These are phyloP conservation scores for Temnothorax ravouxi DNA, from an alignment of 2,888 invertebrate species.

Conservation along the genomic window DNA sequence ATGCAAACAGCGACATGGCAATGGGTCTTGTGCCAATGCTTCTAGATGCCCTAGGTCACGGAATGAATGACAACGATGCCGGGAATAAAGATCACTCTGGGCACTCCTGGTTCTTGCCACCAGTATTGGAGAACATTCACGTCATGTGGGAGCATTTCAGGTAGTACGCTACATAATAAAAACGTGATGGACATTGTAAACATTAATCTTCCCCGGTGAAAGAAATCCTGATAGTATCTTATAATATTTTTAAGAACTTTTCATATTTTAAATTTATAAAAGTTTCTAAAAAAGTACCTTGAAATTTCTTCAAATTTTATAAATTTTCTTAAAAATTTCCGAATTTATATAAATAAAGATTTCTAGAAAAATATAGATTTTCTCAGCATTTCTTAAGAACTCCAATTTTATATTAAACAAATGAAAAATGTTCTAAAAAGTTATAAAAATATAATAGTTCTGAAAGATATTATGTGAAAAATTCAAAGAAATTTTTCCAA, in stretches of 20 bases:
- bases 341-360: not conserved
- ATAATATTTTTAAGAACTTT: not conserved
- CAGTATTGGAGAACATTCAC: constrained; percentile 90
- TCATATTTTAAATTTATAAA: not conserved
- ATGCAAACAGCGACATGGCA: constrained; percentile 86
- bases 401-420: no score
- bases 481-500: not conserved
- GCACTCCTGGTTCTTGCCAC: constrained; percentile 92
- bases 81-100: constrained; percentile 89
- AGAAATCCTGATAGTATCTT: not conserved
- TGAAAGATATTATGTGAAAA: no score
- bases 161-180: constrained; percentile 66
- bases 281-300: not conserved
- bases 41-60: constrained; percentile 89
- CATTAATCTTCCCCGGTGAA: not conserved
- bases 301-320: no score
- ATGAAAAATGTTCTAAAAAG: no score
- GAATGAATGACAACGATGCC: constrained; percentile 89
- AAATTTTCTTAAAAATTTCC: no score
- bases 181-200: not conserved
- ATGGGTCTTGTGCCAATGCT: constrained; percentile 90
- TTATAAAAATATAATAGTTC: no score
- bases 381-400: not conserved
- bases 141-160: constrained; percentile 92
- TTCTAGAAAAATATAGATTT: not conserved